Evolutionary conservation across 2,888 invertebrate genomes (phyloP).

Genomic region (Netelia inedita): DNA sequence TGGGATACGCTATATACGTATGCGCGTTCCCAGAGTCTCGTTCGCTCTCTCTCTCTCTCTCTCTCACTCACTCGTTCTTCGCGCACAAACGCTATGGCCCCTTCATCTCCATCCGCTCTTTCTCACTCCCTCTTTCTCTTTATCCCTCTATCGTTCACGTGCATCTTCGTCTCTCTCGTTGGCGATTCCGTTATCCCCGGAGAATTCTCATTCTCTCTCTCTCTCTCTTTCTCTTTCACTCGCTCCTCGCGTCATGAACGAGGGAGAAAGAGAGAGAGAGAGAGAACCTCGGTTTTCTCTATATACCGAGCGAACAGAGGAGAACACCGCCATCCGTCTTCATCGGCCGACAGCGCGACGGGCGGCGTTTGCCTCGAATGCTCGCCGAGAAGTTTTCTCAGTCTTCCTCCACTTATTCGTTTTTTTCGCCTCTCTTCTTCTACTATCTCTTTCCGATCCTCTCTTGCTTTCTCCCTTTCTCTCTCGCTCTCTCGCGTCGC

Average conservation of each 20-base stretch:
- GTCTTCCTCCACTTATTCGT: conserved; percentile 79
- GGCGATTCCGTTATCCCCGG: conserved; percentile 64
- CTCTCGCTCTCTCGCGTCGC: conserved; percentile 41
- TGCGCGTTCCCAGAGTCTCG: conserved; percentile 69
- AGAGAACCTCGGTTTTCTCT: conserved; percentile 72
- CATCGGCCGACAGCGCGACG: conserved; percentile 85
- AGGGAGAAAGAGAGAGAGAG: conserved; percentile 52
- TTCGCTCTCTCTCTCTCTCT: conserved; percentile 66
- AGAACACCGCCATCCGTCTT: conserved; percentile 85
- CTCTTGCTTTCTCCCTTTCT: conserved; percentile 55
- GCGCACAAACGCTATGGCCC: conserved; percentile 32
- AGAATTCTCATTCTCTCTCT: conserved; percentile 61
- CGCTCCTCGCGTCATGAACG: conserved; percentile 56
- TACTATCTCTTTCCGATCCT: conserved; percentile 63
- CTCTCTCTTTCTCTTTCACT: conserved; percentile 69
- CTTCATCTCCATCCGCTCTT: conserved; percentile 51
- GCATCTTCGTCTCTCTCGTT: conserved; percentile 32
- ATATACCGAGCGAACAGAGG: conserved; percentile 67
- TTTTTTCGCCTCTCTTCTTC: conserved; percentile 69
- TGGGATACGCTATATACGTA: conserved; percentile 44
- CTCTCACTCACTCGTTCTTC: conserved; percentile 58
- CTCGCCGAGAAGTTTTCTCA: conserved; percentile 84
- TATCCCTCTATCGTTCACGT: conserved; percentile 37
- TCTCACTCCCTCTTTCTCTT: conserved; percentile 40
- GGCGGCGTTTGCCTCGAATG: conserved; percentile 85